Evolutionary conservation across 2,113 vertebrate species (phyloP).

Genomic region (Amblyornis subalaris): DNA sequence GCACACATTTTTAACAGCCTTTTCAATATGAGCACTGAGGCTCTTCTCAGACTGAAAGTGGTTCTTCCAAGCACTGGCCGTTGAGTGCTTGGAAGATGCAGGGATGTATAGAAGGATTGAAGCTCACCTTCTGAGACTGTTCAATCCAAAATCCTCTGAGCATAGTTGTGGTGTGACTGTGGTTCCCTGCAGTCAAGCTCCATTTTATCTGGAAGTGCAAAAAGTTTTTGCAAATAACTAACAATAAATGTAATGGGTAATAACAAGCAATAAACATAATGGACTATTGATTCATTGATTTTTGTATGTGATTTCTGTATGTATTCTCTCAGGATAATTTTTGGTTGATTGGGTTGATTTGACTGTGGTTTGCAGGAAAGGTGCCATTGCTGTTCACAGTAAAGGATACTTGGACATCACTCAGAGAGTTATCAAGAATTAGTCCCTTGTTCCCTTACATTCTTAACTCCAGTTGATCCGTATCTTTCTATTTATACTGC

Average conservation of each 20-base stretch:
- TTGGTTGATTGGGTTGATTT: not conserved
- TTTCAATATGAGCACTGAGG: not conserved
- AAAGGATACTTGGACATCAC: not conserved
- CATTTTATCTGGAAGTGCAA: not conserved
- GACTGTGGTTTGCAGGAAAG: not conserved
- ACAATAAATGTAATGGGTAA: not conserved
- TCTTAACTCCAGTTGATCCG: not conserved
- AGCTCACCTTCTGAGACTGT: not conserved
- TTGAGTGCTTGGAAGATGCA: not conserved
- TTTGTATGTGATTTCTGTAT: not conserved
- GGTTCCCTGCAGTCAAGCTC: not conserved
- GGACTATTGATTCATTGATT: not conserved
- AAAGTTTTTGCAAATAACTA: not conserved
- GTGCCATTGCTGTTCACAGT: not conserved
- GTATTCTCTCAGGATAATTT: not conserved
- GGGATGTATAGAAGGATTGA: not conserved
- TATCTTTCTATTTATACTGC: not conserved
- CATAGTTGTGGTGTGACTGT: not conserved
- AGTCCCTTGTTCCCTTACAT: not conserved
- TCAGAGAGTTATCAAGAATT: not conserved
- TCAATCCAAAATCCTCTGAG: not conserved
- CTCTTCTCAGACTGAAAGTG: not conserved
- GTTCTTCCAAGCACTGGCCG: not conserved
- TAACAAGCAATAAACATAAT: not conserved
- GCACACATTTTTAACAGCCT: not conserved